Evolutionary conservation across 2,113 vertebrate genomes (phyloP).

Genomic region (Halichoeres trimaculatus): DNA sequence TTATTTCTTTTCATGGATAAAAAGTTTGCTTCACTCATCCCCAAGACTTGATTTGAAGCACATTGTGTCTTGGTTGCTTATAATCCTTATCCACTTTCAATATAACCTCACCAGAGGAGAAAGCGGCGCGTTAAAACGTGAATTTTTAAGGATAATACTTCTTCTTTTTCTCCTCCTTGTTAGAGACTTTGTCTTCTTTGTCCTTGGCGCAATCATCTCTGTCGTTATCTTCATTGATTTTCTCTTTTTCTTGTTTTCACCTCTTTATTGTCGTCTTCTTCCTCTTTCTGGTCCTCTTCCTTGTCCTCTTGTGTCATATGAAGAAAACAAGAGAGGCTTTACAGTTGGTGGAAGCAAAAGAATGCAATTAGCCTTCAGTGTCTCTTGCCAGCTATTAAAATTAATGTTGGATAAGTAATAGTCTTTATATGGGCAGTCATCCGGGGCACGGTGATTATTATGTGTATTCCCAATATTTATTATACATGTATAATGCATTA

Average conservation of each 20-base stretch:
- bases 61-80: slow-evolving; percentile 4
- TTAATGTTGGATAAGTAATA: slow-evolving; percentile 30
- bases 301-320: neutral
- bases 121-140: neutral
- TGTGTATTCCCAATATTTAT: slow-evolving; percentile 4
- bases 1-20: neutral
- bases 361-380: slow-evolving; percentile 21
- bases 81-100: neutral
- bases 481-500: neutral
- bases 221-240: no score
- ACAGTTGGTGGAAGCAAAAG: neutral
- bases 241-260: neutral
- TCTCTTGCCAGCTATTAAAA: slow-evolving; percentile 29
- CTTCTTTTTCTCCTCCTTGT: neutral
- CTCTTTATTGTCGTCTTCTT: neutral
- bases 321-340: neutral
- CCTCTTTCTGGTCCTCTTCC: neutral
- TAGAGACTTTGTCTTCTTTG: no score
- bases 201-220: no score
- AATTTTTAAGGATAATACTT: neutral
- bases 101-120: neutral
- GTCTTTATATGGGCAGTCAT: slow-evolving; percentile 31
- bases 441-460: slow-evolving; percentile 26
- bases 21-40: neutral
- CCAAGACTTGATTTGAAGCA: neutral